phyloP scores from a whole-genome alignment of 1,140 invertebrate genomes.

The Druon quercuslanigerum region DNA sequence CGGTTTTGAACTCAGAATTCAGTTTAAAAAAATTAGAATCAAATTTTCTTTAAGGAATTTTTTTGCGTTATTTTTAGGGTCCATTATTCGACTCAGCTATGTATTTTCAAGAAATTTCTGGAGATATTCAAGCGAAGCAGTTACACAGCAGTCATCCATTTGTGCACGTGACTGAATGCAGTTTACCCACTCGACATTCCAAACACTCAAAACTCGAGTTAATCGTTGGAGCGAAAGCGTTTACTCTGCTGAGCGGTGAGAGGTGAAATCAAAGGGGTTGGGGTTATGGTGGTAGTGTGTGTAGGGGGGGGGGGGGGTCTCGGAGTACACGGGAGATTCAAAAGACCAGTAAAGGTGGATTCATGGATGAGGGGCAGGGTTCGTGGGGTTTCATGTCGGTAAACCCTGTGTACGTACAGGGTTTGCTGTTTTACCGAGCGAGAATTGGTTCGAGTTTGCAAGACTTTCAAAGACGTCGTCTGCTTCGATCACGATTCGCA shows the following conservation, averaged over 20 bases:
- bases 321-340: slow-evolving; percentile 41
- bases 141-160: slow-evolving; percentile 53
- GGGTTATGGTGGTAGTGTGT: slow-evolving; percentile 33
- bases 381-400: slow-evolving; percentile 55
- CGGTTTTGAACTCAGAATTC: too few relatives aligned
- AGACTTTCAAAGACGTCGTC: slow-evolving; percentile 1
- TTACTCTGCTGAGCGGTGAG: slow-evolving; percentile 55
- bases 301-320: slow-evolving; percentile 8
- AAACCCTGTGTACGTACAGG: slow-evolving; percentile 58
- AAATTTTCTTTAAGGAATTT: neutral
- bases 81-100: neutral
- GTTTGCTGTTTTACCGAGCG: slow-evolving; percentile 60
- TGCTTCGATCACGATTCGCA: neutral
- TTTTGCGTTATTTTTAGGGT: neutral
- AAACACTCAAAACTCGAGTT: slow-evolving; percentile 70
- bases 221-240: slow-evolving; percentile 65
- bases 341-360: slow-evolving; percentile 40
- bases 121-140: slow-evolving; percentile 11
- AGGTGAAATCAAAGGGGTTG: slow-evolving; percentile 37
- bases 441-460: slow-evolving; percentile 59
- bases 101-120: slow-evolving; percentile 16
- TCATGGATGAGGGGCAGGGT: slow-evolving; percentile 31
- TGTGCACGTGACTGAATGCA: slow-evolving; percentile 63
- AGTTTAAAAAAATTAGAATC: too few relatives aligned
- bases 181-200: slow-evolving; percentile 66